Evolutionary conservation across 2,888 invertebrate genomes (phyloP), one percentile per base, ranked within the genome.

Genomic region (Xestoiulus laeticollis): DNA sequence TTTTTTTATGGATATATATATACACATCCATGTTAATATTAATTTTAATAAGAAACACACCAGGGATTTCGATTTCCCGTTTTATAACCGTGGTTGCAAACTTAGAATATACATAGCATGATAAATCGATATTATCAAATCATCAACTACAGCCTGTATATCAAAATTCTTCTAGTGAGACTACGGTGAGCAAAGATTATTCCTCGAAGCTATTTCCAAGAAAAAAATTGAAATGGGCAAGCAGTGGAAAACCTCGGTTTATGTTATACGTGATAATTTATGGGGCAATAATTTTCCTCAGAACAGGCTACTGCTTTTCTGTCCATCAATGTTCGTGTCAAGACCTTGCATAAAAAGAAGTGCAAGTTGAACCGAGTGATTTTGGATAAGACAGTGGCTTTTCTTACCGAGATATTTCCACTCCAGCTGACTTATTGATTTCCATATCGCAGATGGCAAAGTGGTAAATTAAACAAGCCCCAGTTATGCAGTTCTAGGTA

Each of bases 361-460:
- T 68, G n/a, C n/a, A 68, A 33, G 22, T 16, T 19, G 33, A 33
- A 16, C 12, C 26, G n/a, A 83, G 33, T 33, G 30, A 19, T 82
- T 26, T 33, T 33, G 84, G 84, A 32, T 5, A n/a, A 43, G 32
- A 84, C 19, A 22, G 84, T 68, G 59, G 59, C 33, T 68, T 68
- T 68, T 32, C 84, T 32, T 12, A 12, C 32, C 33, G 38, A 8
- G 33, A 43, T 16, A 84, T 84, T n/a, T 82, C 32, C 84, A 84
- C 38, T 5, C 84, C 33, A 19, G 33, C 38, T 84, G 84, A 84
- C 84, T 84, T 84, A 84, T 84, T 32, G 84, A 84, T 84, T 84
- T 84, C 84, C 84, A 84, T 83, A 83, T 43, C 33, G n/a, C 84
- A 84, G 84, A 84, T 84, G 84, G 84, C 84, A 16, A 33, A 38